Percentiles rank a stretch among this genome's conserved stretches.
These are phyloP conservation scores for Pseudomyrmex flavicornis DNA, from an alignment of 1,140 invertebrate species.

Conservation along the genomic window DNA sequence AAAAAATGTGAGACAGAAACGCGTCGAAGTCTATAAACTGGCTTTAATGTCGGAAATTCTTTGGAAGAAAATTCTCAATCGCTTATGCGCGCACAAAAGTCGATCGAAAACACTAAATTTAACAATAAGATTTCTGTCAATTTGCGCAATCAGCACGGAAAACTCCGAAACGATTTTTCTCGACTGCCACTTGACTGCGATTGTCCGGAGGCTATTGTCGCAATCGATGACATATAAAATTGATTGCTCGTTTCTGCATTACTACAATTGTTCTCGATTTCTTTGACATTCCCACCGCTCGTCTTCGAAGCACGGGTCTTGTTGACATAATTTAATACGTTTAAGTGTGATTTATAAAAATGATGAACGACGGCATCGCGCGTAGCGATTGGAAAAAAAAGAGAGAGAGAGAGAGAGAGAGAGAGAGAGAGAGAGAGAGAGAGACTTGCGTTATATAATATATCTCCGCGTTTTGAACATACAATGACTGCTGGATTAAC, in stretches of 20 bases:
- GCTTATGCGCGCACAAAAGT: conserved; percentile 16
- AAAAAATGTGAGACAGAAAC: no score
- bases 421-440: not conserved
- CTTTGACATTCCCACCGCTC: not conserved
- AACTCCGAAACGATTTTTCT: not conserved
- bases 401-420: no score
- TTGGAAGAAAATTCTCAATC: not conserved
- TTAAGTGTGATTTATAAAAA: conserved; percentile 5
- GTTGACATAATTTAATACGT: not conserved
- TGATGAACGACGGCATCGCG: not conserved
- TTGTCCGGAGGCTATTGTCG: not conserved
- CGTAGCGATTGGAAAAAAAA: not conserved
- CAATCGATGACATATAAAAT: not conserved
- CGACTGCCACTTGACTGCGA: not conserved
- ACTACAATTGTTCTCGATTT: not conserved
- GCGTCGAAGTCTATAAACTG: no score
- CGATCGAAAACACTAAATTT: not conserved
- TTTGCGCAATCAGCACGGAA: not conserved
- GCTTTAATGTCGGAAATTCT: no score
- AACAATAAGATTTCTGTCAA: not conserved
- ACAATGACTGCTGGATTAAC: not conserved
- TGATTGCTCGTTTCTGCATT: not conserved
- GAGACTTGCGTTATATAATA: conserved; percentile 1
- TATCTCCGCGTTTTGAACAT: not conserved
- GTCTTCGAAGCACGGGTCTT: not conserved